Percentiles rank a stretch among this genome's conserved stretches.
Evolutionary conservation across 2,888 invertebrate genomes (phyloP).

Genomic region (Sycophila texana): DNA sequence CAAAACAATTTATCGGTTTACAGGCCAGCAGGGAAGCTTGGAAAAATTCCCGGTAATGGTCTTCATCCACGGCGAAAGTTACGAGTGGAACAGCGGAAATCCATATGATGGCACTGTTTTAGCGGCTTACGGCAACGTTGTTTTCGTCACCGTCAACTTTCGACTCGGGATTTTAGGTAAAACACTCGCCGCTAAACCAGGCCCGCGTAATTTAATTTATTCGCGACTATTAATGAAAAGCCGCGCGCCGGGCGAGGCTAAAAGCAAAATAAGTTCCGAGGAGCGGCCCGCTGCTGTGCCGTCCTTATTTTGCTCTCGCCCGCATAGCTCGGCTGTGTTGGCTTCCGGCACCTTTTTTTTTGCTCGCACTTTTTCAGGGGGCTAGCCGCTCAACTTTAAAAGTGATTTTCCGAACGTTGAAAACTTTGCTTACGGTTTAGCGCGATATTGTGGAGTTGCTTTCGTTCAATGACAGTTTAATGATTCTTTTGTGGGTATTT

Average conservation of each 20-base stretch:
- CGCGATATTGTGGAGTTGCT: no score
- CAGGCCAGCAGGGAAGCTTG: conserved; percentile 64
- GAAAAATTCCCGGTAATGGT: conserved; percentile 89
- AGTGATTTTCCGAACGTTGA: conserved; percentile 34
- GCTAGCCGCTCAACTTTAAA: conserved; percentile 5
- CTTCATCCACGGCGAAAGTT: conserved; percentile 96
- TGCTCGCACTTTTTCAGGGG: not conserved
- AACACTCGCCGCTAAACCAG: conserved; percentile 14
- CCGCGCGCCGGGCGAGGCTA: not conserved
- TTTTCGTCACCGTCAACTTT: conserved; percentile 91
- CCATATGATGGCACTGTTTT: conserved; percentile 96
- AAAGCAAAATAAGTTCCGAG: conserved; percentile 9
- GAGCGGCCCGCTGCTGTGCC: not conserved
- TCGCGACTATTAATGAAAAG: conserved; percentile 42
- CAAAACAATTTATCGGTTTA: conserved; percentile 34
- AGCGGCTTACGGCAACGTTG: conserved; percentile 92
- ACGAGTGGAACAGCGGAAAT: conserved; percentile 98
- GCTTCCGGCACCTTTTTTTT: not conserved
- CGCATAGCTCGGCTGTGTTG: not conserved
- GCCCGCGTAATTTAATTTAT: conserved; percentile 44
- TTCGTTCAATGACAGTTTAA: no score
- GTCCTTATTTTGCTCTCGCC: not conserved
- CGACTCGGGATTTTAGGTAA: conserved; percentile 88
- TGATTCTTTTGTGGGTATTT: no score
- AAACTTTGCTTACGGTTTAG: conserved; percentile 33